Percentiles rank a stretch among this genome's conserved stretches.
These are phyloP conservation scores for Notamacropus eugenii DNA, from an alignment of 2,797 vertebrate species.

Conservation along the genomic window DNA sequence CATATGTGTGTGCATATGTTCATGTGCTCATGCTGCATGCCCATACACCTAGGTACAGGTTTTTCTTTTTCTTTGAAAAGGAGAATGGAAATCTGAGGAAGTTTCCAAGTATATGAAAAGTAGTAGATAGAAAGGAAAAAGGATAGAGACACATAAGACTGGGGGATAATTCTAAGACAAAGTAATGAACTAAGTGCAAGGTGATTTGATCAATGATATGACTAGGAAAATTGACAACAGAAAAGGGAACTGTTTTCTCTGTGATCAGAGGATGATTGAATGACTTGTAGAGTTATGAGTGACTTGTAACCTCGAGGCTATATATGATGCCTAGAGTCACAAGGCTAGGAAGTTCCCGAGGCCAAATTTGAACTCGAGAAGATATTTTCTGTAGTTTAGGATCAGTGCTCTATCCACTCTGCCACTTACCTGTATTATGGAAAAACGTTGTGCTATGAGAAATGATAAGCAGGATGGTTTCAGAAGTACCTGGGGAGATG, in stretches of 20 bases:
- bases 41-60: too few species aligned
- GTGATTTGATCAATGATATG: neutral
- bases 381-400: neutral
- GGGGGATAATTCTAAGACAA: too few species aligned
- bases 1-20: too few species aligned
- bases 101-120: neutral
- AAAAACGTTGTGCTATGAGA: neutral
- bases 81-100: too few species aligned
- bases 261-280: neutral
- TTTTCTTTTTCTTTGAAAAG: too few species aligned
- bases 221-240: neutral
- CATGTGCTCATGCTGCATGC: too few species aligned
- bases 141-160: neutral
- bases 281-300: neutral
- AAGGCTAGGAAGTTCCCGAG: neutral
- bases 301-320: too few species aligned
- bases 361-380: neutral
- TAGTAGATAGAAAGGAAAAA: neutral
- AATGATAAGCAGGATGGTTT: neutral
- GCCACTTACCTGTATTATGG: neutral
- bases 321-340: neutral
- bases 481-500: neutral
- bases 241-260: neutral
- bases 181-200: neutral
- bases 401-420: neutral